Base-by-base conservation (phyloP, 2,797 vertebrate genomes). In the Lutjanus campechanus region DNA sequence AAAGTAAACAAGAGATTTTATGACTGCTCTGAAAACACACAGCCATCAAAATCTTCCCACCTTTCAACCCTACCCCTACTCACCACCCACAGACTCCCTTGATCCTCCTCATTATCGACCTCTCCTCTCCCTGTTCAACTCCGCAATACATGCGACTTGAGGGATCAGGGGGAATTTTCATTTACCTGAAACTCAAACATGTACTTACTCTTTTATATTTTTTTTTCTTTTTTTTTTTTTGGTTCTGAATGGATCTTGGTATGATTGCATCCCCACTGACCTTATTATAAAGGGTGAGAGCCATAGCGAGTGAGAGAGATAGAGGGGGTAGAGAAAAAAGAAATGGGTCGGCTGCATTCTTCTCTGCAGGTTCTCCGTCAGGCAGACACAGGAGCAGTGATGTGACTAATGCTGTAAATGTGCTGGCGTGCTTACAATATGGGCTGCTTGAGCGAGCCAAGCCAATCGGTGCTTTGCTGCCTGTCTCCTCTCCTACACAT, bases 371-470 rank as follows among this genome's bases (percentile, higher is more conserved):
- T 91, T 88, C 82, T 88, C 80, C 8, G 72, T 90, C 85, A 87
- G 90, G 70, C 91, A 79, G 88, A 87, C 85, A 78, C 82, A 66
- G 15, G 87, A 84, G 87, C 88, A 71, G 82, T 36, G 78, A 93
- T 86, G 94, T 93, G 94, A 92, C 90, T 93, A 92, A 95, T 92
- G 87, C 84, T 86, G 85, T 82, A 92, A 92, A 91, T 89, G 89
- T 77, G 91, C 86, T 73, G 82, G 76, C 68, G 50, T 84, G 77
- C 85, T 77, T 79, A 88, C 86, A 87, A 79, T 85, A 85, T 47
- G 67, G 78, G 77, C 76, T 58, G 78, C 87, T 56, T 77, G 76
- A 85, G 76, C 44, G 70, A 87, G 73, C 76, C 85, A 17, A 79
- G 86, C 84, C 88, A 79, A 61, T 83, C 68, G 44, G 8, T 8